Percentiles rank a stretch among this genome's conserved stretches.
phyloP scores from a whole-genome alignment of 2,113 vertebrate genomes.

The Corythaixoides concolor region DNA sequence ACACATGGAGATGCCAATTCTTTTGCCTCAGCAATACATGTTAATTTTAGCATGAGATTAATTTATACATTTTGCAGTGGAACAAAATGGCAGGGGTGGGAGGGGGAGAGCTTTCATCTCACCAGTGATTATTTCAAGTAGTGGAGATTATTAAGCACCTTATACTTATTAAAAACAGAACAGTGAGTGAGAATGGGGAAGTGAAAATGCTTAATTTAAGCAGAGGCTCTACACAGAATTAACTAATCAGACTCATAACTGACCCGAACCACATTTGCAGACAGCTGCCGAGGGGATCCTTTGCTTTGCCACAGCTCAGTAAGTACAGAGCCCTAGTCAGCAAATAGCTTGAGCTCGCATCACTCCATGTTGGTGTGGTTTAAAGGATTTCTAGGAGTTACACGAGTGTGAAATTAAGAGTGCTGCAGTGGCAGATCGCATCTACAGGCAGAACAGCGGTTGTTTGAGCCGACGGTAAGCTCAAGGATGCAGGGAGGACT shows the following conservation, averaged over 20 bases:
- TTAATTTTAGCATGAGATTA: conserved; percentile 39
- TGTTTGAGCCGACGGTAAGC: neutral
- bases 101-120: neutral
- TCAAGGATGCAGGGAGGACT: neutral
- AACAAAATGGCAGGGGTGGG: neutral
- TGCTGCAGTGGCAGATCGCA: neutral
- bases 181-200: neutral
- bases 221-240: neutral
- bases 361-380: neutral
- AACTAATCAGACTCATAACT: neutral
- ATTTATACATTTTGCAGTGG: conserved; percentile 10
- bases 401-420: neutral
- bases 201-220: neutral
- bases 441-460: neutral
- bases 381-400: neutral
- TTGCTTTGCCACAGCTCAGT: neutral
- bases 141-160: neutral
- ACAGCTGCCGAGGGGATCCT: neutral
- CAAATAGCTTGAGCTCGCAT: neutral
- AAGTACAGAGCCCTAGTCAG: neutral
- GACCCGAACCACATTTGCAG: neutral
- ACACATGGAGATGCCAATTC: neutral
- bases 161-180: neutral
- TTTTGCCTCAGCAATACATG: conserved; percentile 35
- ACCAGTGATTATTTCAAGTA: neutral